These are phyloP conservation scores for Magallana gigas DNA, from an alignment of 1,140 invertebrate genomes.

Conservation along the genomic window DNA sequence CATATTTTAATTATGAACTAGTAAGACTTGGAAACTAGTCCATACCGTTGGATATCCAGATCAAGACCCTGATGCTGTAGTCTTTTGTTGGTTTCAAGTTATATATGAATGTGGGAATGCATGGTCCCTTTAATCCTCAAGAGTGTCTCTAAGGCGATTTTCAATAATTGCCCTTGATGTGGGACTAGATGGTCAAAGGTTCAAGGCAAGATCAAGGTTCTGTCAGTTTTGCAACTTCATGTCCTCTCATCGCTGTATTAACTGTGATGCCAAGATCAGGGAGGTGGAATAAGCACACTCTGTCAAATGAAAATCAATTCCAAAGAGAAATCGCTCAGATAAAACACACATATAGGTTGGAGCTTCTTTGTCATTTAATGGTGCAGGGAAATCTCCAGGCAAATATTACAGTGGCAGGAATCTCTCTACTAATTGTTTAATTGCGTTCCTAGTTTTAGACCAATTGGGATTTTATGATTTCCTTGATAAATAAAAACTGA, in stretches of 20 bases:
- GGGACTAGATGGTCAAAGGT: not conserved
- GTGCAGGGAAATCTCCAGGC: not conserved
- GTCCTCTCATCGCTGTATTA: not conserved
- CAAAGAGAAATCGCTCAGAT: slow-evolving; percentile 26
- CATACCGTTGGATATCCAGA: too few relatives aligned
- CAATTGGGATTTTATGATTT: slow-evolving; percentile 11
- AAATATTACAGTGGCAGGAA: not conserved
- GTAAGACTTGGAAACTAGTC: too few relatives aligned
- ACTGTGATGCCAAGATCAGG: not conserved
- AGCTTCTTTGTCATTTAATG: slow-evolving; percentile 31
- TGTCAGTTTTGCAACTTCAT: not conserved
- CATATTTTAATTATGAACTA: too few relatives aligned
- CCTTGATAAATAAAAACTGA: not conserved
- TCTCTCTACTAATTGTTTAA: slow-evolving; percentile 20
- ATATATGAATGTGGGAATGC: too few relatives aligned
- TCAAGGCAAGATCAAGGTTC: not conserved
- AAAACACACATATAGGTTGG: slow-evolving; percentile 22
- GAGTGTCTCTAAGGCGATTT: not conserved
- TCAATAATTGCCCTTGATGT: not conserved
- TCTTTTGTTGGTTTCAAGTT: too few relatives aligned
- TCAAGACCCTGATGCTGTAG: too few relatives aligned
- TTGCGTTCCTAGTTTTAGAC: not conserved
- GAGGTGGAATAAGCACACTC: slow-evolving; percentile 6
- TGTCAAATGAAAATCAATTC: slow-evolving; percentile 37
- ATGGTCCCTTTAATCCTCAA: not conserved